Conservation (phyloP, 1,140 invertebrate genomes). For the Heliconius nattereri region DNA sequence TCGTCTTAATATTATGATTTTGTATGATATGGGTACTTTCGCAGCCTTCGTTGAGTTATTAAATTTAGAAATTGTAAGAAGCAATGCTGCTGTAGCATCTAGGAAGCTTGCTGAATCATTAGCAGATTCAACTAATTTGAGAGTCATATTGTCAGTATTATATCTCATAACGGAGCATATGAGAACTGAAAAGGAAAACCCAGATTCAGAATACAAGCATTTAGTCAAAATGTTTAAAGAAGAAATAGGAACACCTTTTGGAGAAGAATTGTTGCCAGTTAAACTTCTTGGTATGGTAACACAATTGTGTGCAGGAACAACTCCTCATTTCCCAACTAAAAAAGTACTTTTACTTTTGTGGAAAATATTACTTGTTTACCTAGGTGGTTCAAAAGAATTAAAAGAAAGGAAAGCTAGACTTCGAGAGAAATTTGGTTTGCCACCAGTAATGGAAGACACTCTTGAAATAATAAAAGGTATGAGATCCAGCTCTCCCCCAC, state of each 20-base stretch:
- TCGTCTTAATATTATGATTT: conserved; percentile 90
- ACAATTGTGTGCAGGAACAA: conserved; percentile 95
- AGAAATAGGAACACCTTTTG: conserved; percentile 88
- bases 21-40: conserved; percentile 95
- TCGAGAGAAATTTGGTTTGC: conserved; percentile 86
- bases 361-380: conserved; percentile 95
- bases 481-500: conserved; percentile 96
- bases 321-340: conserved; percentile 98
- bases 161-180: conserved; percentile 97
- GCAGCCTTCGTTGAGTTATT: conserved; percentile 94
- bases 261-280: conserved; percentile 92
- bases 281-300: conserved; percentile 97
- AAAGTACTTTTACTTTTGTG: conserved; percentile 97
- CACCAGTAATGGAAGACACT: conserved; percentile 93
- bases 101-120: conserved; percentile 94
- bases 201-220: conserved; percentile 85
- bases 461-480: conserved; percentile 95
- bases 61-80: conserved; percentile 95
- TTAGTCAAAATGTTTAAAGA: conserved; percentile 89
- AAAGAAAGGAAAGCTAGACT: conserved; percentile 88
- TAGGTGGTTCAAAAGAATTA: conserved; percentile 93
- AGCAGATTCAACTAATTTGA: conserved; percentile 94
- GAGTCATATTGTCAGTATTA: conserved; percentile 95
- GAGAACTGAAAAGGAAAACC: conserved; percentile 85
- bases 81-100: conserved; percentile 89